Base-by-base conservation (phyloP, 2,797 vertebrate species). In the Microctenopoma lineatum region DNA sequence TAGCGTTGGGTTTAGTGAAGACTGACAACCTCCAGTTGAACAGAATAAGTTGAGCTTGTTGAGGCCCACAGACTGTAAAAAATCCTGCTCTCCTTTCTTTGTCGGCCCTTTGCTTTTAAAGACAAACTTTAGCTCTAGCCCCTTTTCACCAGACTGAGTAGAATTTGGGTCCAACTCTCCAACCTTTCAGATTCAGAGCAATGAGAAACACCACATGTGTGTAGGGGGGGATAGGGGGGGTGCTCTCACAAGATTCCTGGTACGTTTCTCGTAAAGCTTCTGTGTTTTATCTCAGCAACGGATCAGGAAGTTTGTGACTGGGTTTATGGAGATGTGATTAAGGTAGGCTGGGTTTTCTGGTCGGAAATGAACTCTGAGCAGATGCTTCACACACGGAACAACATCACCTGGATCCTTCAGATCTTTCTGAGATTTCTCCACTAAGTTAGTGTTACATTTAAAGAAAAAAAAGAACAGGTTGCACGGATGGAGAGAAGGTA, bases 401-500 rank as follows among this genome's bases (percentile, higher is more conserved):
- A 69, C 56, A 2, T 98, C 96, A 97, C 95, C 96, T 98, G 95
- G 89, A 26, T 97, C 95, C 95, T 95, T 96, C 85, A 94, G 93
- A 93, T 96, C 82, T 86, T 85, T 89, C 83, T 85, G 82, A 90
- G 84, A 77, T 87, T 89, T 96, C 91, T 97, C 95, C 95, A 94
- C 96, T 95, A 95, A 95, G 90, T 95, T 92, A 91, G 52, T 94
- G 86, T 91, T 93, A 87, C 91, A 94, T 45, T 59, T 16, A 89
- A 92, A 66, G 12, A 45, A 45, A 59, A 57, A 61, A 48, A 74
- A 61, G 9, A 52, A 64, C 12, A 74, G 39, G 71, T 80, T 48
- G 36, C 47, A 72, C 74, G 53, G 69, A 75, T 56, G 78, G 91
- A 93, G 44, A 79, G 47, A 65, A 73, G 67, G 60, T 65, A 92